Conservation (phyloP, 2,888 invertebrate genomes). For the Carterocephalus palaemon region DNA sequence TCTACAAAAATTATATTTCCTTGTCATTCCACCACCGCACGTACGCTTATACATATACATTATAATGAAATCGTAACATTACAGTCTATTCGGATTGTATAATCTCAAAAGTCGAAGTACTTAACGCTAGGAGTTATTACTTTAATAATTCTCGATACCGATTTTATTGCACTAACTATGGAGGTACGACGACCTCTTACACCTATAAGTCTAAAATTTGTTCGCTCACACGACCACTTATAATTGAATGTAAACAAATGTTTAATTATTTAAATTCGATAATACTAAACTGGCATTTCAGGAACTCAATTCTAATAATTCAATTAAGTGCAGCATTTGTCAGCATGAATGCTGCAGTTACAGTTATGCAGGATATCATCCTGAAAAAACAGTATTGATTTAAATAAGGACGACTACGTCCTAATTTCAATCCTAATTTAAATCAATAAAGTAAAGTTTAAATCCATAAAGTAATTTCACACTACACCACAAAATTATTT, state of each 20-base stretch:
- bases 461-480: slow-evolving; percentile 35
- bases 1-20: too few relatives aligned
- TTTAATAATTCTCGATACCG: slow-evolving; percentile 38
- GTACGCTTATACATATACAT: slow-evolving; percentile 20
- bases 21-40: not conserved
- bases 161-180: slow-evolving; percentile 66
- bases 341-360: too few relatives aligned
- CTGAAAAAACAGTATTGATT: too few relatives aligned
- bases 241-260: not conserved
- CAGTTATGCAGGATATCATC: too few relatives aligned
- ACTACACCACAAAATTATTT: slow-evolving; percentile 30
- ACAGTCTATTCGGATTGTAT: slow-evolving; percentile 76
- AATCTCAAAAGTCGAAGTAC: slow-evolving; percentile 69
- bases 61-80: slow-evolving; percentile 54
- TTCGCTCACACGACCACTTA: slow-evolving; percentile 43
- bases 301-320: not conserved
- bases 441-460: too few relatives aligned
- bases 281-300: slow-evolving; percentile 8
- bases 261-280: slow-evolving; percentile 28
- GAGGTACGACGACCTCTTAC: slow-evolving; percentile 42
- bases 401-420: too few relatives aligned
- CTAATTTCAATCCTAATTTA: too few relatives aligned
- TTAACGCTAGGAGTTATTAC: slow-evolving; percentile 47
- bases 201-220: slow-evolving; percentile 59
- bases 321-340: not conserved